Base-by-base conservation (phyloP, 2,888 invertebrate genomes). In the Melanostoma mellinum region DNA sequence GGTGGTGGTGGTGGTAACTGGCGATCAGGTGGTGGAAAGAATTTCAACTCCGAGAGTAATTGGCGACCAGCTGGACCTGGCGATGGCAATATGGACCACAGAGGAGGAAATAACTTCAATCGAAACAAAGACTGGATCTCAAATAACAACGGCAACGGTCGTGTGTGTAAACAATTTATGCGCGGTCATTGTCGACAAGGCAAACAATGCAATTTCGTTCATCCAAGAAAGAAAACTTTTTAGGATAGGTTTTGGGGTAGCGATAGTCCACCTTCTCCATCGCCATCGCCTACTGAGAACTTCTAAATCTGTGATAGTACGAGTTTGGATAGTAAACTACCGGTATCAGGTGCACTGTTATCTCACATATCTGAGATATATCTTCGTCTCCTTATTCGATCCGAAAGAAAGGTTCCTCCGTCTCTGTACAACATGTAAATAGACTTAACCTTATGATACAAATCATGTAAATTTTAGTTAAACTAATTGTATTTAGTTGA, bases 141-240 rank as follows among this genome's bases (percentile, higher is more conserved):
- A 20, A 88, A 88, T 56, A 82, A 85, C 53, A 91, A 91, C 56
- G 84, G 85, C 50, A 88, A 86, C 55, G 88, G 86, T 88, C 91
- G 93, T 60, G 92, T 94, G 9, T 97, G 97, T 89, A 94, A 95
- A 89, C 95, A 96, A 89, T 95, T 95, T 88, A 94, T 95, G 89
- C 94, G 95, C 87, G 97, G 97, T 0, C 95, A 94, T 81, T 97
- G 97, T 91, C 93, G 96, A 63, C 94, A 95, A 89, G 96, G 96
- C 71, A 95, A 95, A 87, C 94, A 94, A 87, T 98, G 97, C 91
- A 94, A 94, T 68, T 97, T 95, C 90, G 92, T 96, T 86, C 97
- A 97, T 92, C 96, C 96, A 3, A 89, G 89, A 73, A 89, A 89
- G 60, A 90, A 90, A 80, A 87, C 89, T 55, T 87, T 90, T 87